Evolutionary conservation across 2,888 invertebrate species (phyloP), one percentile per base, ranked within the genome.

Genomic region (Quadriops clusia): DNA sequence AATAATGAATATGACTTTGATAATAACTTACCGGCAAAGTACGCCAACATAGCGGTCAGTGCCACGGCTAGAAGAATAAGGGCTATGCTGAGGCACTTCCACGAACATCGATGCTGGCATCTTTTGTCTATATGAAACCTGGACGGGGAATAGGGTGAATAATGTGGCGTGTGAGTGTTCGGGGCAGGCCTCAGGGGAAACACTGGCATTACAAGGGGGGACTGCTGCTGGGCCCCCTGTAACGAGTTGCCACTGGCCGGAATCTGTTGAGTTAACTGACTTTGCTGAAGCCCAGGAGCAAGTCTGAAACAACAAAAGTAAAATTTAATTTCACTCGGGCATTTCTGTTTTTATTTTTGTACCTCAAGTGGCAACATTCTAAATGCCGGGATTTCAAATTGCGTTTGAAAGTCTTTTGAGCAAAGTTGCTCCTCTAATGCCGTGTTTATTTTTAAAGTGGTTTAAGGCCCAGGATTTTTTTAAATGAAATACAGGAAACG

Each of bases 51-150:
- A 47, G 90, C 90, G 52, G 86, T 80, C 55, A 93, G 74, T 52
- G 84, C 81, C 56, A 91, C 84, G 56, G 84, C 79, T 53, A 93
- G 71, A 59, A 91, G 74, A 62, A 93, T 87, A 65, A 93, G 80
- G 52, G 84, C 79, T 62, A 94, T 86, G 63, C 89, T 87, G 61
- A 87, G 80, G 64, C 91, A 93, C 67, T 90, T 89, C 94, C 94
- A 94, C 58, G 90, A 86, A 72, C 93, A 93, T 49, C 87, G 75
- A 63, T 86, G 86, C 62, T 84, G 85, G 68, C 86, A 89, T 49
- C 86, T 77, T 65, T 90, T 90, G 69, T 89, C 86, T 70, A 89
- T 85, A 72, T 87, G 86, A 70, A 89, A 89, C 63, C 89, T 78
- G 58, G 86, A 87, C 58, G 86, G 86, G 52, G 86, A 86, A 68